Evolutionary conservation across 1,140 invertebrate species (phyloP).

Genomic region (Pomacea maculata): DNA sequence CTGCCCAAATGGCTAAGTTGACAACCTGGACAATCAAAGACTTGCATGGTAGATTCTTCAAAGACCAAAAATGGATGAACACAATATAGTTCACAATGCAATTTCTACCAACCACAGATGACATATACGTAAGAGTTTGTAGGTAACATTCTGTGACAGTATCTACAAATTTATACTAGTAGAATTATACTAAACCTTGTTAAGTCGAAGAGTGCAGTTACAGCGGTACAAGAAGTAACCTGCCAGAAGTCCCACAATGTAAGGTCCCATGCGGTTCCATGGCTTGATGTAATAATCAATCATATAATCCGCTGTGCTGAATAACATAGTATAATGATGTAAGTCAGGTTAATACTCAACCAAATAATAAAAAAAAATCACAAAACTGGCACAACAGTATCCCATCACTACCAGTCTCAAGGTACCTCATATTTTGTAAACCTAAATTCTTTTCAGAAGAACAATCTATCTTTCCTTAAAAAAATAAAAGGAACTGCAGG

Average conservation of each 20-base stretch:
- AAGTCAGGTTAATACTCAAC: background rate
- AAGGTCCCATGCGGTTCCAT: conserved; percentile 68
- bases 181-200: conserved; percentile 32
- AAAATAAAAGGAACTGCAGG: too few species aligned
- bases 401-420: background rate
- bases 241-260: conserved; percentile 67
- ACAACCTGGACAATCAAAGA: too few species aligned
- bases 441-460: too few species aligned
- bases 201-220: conserved; percentile 38
- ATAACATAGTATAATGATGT: conserved; percentile 35
- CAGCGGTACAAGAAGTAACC: conserved; percentile 64
- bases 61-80: too few species aligned
- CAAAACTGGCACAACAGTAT: background rate
- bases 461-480: too few species aligned
- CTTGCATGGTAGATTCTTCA: too few species aligned
- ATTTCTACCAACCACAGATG: too few species aligned
- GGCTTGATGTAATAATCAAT: conserved; percentile 55
- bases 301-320: conserved; percentile 16
- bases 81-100: too few species aligned
- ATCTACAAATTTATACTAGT: background rate
- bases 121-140: too few species aligned
- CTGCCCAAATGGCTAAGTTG: conserved; percentile 5
- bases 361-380: background rate
- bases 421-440: background rate
- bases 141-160: too few species aligned